These are phyloP conservation scores for Neotragus moschatus DNA, from an alignment of 2,113 vertebrate genomes.

Conservation along the genomic window DNA sequence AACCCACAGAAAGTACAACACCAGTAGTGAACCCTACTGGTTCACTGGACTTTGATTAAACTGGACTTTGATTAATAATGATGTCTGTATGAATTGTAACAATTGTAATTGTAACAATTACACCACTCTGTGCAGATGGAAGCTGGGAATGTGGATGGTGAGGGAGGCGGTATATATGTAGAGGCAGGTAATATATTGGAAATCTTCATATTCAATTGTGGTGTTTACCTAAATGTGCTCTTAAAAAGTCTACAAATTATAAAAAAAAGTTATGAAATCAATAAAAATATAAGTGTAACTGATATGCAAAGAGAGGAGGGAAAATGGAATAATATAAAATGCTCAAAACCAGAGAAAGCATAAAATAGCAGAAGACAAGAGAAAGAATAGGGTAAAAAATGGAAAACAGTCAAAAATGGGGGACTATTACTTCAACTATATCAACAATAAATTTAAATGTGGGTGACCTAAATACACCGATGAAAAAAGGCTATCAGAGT, in stretches of 20 bases:
- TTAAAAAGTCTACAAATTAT: neutral
- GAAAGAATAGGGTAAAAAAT: neutral
- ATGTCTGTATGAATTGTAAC: neutral
- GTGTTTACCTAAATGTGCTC: neutral
- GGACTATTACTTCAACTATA: neutral
- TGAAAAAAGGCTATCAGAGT: neutral
- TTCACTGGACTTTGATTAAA: no score
- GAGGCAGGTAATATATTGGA: neutral
- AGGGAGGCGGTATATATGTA: neutral
- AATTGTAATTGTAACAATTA: neutral
- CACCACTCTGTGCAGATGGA: neutral
- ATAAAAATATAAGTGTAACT: neutral
- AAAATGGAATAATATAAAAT: neutral
- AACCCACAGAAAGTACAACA: neutral
- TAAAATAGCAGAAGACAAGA: neutral
- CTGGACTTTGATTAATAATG: neutral
- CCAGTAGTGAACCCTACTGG: neutral
- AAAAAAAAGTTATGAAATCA: neutral
- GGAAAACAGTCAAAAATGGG: neutral
- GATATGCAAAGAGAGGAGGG: neutral
- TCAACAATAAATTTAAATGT: neutral
- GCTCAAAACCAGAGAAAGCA: neutral
- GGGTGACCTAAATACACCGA: neutral
- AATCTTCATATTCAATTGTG: neutral
- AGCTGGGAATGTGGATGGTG: neutral